Base-by-base conservation (phyloP, 2,888 invertebrate species). In the Archips crataeganus region DNA sequence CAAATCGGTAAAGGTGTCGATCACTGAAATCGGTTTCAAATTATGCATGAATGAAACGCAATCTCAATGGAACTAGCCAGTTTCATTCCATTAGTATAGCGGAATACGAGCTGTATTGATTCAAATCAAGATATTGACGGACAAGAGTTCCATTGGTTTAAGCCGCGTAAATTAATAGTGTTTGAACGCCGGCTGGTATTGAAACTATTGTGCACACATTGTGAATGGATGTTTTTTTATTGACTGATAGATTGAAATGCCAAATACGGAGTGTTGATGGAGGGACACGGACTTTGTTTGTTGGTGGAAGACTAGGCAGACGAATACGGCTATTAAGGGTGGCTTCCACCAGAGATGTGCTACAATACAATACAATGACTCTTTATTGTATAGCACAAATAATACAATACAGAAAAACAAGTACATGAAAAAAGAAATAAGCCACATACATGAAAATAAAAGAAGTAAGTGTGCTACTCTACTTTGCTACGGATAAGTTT, bases 91-190 rank as follows among this genome's bases (percentile, higher is more conserved):
- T 36, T 36, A 32, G 13, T 42, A 34, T 64, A 23, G 36, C 10
- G 9, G 36, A 45, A 39, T 54, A 23, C 62, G 13, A 42, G 42
- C 49, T 57, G 61, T 63, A 63, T 59, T 59, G 59, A 57, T 49
- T 47, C 60, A 65, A 71, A 65, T 39, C 65, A 60, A 60, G 60
- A 51, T 65, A 65, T 60, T 65, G 65, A 39, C 65, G 70, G 59
- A 65, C 39, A 59, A 11, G 45, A 63, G 60, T 15, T 47, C 49
- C 36, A 60, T 71, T 39, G 59, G 59, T 71, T 60, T 32, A 39
- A 65, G 60, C n/a, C 60, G 60, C 23, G 65, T 71, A 65, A 65
- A 71, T 71, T 60, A 71, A 71, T 71, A 71, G 59, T 71, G 65
- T 71, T 71, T 71, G 71, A 32, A 65, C 57, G 47, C 15, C 39